Conservation (phyloP, 2,113 vertebrate species). For the Chinchilla lanigera region DNA sequence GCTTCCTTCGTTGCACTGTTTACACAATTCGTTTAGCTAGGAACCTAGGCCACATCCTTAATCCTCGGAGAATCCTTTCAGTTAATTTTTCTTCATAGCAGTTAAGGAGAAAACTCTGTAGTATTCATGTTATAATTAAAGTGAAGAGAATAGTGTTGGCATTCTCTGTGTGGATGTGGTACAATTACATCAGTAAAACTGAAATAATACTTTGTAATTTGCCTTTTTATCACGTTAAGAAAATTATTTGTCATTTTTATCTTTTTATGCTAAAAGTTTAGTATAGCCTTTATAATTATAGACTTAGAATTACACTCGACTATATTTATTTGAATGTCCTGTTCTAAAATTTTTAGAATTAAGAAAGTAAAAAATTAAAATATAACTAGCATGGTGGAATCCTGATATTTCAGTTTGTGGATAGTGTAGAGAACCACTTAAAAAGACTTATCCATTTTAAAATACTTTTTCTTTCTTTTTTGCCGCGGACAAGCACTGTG, state of each 20-base stretch:
- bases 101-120: background rate
- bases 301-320: background rate
- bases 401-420: background rate
- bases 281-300: background rate
- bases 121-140: background rate
- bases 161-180: background rate
- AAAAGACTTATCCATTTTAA: background rate
- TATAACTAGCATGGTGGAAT: background rate
- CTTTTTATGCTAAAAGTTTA: background rate
- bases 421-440: background rate
- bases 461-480: background rate
- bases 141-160: background rate
- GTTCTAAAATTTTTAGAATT: background rate
- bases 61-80: conserved; percentile 48
- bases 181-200: background rate
- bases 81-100: conserved; percentile 15
- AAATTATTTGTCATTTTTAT: background rate
- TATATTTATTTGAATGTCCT: background rate
- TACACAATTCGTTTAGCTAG: conserved; percentile 22
- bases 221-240: background rate
- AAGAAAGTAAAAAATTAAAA: background rate
- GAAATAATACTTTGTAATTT: background rate
- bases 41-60: background rate
- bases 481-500: too few relatives aligned
- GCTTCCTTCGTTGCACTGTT: background rate